Conservation (phyloP, 1,140 invertebrate genomes). For the Bombus superbus region DNA sequence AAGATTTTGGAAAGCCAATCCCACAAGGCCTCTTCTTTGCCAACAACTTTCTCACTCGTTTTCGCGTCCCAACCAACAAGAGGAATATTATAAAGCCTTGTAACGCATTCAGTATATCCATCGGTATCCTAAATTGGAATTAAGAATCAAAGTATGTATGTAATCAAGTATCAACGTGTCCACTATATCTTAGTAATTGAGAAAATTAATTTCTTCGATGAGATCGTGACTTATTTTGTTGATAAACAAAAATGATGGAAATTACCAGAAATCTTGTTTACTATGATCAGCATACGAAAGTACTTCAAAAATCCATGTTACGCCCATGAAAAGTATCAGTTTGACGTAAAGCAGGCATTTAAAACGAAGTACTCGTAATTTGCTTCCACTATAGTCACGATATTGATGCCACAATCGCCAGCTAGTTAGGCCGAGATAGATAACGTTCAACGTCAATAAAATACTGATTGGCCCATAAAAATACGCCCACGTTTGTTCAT, state of each 20-base stretch:
- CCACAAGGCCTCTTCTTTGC: constrained; percentile 77
- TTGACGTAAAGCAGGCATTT: constrained; percentile 87
- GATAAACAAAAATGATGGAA: background rate
- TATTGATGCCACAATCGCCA: constrained; percentile 83
- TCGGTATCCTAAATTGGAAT: constrained; percentile 84
- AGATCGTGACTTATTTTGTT: background rate
- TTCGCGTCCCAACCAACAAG: constrained; percentile 84
- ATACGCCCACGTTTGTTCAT: constrained; percentile 84
- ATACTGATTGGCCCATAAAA: constrained; percentile 86
- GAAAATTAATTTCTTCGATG: background rate
- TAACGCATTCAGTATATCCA: constrained; percentile 85
- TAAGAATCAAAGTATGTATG: background rate
- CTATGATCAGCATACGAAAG: constrained; percentile 77
- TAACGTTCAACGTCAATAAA: constrained; percentile 84
- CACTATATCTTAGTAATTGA: background rate
- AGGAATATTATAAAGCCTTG: constrained; percentile 88
- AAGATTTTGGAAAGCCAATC: constrained; percentile 77
- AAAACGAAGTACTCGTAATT: constrained; percentile 83
- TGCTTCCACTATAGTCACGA: constrained; percentile 82
- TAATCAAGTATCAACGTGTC: background rate
- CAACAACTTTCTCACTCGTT: constrained; percentile 84
- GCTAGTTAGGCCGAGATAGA: constrained; percentile 84
- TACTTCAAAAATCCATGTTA: constrained; percentile 89
- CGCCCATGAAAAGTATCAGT: constrained; percentile 88
- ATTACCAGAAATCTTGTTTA: constrained; percentile 64